Percentiles rank a stretch among this genome's conserved stretches.
Evolutionary conservation across 2,888 invertebrate species (phyloP).

Genomic region (Mesorhabditis belari): DNA sequence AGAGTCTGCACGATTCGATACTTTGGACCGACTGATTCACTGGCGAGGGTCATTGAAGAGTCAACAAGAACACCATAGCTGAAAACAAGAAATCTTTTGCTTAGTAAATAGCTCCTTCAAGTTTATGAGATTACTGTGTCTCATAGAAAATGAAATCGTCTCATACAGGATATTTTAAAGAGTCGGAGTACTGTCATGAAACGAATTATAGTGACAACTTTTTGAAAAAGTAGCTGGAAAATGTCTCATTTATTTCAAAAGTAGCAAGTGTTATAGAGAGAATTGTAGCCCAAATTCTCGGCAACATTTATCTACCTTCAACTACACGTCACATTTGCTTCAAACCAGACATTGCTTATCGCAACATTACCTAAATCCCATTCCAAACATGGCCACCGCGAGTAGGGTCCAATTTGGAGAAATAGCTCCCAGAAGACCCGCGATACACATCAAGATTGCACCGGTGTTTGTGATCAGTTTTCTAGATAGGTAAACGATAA

Average conservation of each 20-base stretch:
- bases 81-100: not conserved
- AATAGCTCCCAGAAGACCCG: slow-evolving; percentile 15
- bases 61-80: slow-evolving; percentile 2
- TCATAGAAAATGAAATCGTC: no score
- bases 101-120: not conserved
- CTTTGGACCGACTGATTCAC: slow-evolving; percentile 23
- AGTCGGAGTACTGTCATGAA: no score
- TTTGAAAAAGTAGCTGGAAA: no score
- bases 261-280: no score
- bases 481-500: slow-evolving; percentile 10
- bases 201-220: no score
- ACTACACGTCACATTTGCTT: no score
- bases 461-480: slow-evolving; percentile 24
- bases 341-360: no score
- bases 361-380: slow-evolving; percentile 26
- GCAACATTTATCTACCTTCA: no score
- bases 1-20: slow-evolving; percentile 30
- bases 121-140: no score
- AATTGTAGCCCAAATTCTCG: no score
- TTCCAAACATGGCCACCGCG: slow-evolving; percentile 20
- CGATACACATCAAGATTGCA: slow-evolving; percentile 14
- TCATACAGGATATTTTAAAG: no score
- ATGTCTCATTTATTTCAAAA: no score
- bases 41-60: slow-evolving; percentile 18
- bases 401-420: slow-evolving; percentile 9